Base-by-base conservation (phyloP, 2,797 vertebrate species). In the Holocentrus rufus region DNA sequence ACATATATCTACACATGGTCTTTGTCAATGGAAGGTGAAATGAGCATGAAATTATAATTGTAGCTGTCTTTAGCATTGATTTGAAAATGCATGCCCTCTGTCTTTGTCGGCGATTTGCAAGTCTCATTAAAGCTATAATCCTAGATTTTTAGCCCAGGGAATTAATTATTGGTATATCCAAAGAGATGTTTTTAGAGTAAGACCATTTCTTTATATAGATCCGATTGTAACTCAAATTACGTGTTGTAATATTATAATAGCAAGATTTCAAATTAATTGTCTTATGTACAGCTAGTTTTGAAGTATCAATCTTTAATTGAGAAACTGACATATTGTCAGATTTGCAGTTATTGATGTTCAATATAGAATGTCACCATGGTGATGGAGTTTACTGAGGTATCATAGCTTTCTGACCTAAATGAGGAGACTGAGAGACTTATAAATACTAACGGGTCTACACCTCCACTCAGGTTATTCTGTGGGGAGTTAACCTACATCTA, bases 401-500 rank as follows among this genome's bases (percentile, higher is more conserved):
- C 60, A 17, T 36, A 63, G 59, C 65, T 77, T 61, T 82, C 71
- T 82, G 77, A 74, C 74, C 76, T 72, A 68, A 81, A 76, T 72
- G 53, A 79, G 59, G 20, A 74, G 52, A 78, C 57, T 55, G 66
- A 52, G 27, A 85, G 62, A 71, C 39, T 30, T 64, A 70, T 68
- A 74, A 88, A 87, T 85, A 79, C 83, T 84, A 88, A 79, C 57
- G 49, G 83, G 57, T 81, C 49, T 66, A 77, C 76, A 90, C 73
- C 83, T 82, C 78, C 73, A 55, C 74, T 83, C 69, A 71, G 65
- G 85, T 71, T 80, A 82, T 80, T 71, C 86, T 85, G 57, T 65
- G 0, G 89, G 84, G 82, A 91, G 76, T 90, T 88, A 90, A 89
- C 86, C 89, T 87, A 89, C 83, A 89, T 89, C 85, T 46, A 44